Evolutionary conservation across 2,113 vertebrate species (phyloP).

Genomic region (Aspidoscelis tigris): DNA sequence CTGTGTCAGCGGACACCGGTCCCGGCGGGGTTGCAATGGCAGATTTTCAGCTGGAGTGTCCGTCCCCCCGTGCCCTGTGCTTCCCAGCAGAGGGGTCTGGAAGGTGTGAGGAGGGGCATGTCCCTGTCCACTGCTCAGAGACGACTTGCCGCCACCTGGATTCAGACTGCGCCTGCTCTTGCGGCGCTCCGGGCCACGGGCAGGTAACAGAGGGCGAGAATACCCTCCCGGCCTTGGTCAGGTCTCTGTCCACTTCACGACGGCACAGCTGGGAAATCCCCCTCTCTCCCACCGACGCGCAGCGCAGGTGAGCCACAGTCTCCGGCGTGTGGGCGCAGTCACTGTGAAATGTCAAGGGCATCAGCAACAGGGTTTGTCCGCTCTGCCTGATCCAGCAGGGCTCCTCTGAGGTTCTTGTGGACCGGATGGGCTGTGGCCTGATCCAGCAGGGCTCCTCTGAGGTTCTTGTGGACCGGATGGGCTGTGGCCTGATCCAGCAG

Average conservation of each 20-base stretch:
- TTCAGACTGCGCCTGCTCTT: slow-evolving; percentile 16
- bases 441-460: too few species aligned
- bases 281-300: slow-evolving; percentile 78
- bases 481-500: too few species aligned
- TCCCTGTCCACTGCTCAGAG: slow-evolving; percentile 37
- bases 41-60: neutral
- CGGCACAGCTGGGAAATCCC: slow-evolving; percentile 90
- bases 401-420: too few species aligned
- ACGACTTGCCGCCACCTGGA: slow-evolving; percentile 22
- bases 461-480: too few species aligned
- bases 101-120: slow-evolving; percentile 18
- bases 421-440: too few species aligned
- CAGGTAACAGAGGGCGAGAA: slow-evolving; percentile 57
- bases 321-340: too few species aligned
- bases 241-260: slow-evolving; percentile 81
- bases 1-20: neutral
- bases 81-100: neutral
- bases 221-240: slow-evolving; percentile 77
- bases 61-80: neutral
- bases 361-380: too few species aligned
- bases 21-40: rapidly evolving
- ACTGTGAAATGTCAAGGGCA: too few species aligned
- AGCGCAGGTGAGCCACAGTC: slow-evolving; percentile 79
- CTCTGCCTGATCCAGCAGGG: too few species aligned
- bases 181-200: rapidly evolving